A percentile compares a stretch with the other conserved stretches of the same genome.
phyloP scores from a whole-genome alignment of 2,113 vertebrate genomes.

The Mionectes macconnelli region DNA sequence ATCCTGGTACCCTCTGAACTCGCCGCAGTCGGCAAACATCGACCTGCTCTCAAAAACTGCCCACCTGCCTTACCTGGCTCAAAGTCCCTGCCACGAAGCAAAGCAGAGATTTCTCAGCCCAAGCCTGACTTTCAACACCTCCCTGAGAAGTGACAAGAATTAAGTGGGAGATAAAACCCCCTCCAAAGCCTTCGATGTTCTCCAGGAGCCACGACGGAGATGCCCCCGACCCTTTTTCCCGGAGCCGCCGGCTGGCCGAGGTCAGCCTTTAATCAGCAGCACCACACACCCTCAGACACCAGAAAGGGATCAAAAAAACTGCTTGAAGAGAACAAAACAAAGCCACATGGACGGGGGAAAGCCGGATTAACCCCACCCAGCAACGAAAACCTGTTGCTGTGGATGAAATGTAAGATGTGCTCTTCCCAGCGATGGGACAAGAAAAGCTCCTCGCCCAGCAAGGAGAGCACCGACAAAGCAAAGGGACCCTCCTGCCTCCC shows the following conservation, averaged over 20 bases:
- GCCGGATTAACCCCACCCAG: not conserved
- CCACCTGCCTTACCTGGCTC: not conserved
- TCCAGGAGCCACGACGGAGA: not conserved
- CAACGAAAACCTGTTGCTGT: not conserved
- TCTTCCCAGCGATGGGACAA: not conserved
- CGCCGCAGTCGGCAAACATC: rapidly evolving
- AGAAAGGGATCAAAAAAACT: not conserved
- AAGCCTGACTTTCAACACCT: conserved; percentile 16
- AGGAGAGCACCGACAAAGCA: conserved; percentile 1
- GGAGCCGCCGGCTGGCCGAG: not conserved
- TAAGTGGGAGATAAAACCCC: not conserved
- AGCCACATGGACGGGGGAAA: not conserved
- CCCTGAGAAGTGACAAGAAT: not conserved
- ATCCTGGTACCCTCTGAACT: not conserved
- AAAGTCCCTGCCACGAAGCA: not conserved
- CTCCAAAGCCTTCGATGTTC: not conserved
- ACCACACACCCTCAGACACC: not conserved
- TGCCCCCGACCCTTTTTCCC: not conserved
- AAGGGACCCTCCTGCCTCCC: not conserved
- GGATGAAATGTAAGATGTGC: not conserved
- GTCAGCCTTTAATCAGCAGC: not conserved
- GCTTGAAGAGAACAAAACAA: not conserved
- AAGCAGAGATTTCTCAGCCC: conserved; percentile 10
- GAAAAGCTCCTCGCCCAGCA: not conserved
- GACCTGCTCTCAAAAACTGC: not conserved